Evolutionary conservation across 2,888 invertebrate genomes (phyloP), one percentile per base, ranked within the genome.

Genomic region (Deilephila porcellus): DNA sequence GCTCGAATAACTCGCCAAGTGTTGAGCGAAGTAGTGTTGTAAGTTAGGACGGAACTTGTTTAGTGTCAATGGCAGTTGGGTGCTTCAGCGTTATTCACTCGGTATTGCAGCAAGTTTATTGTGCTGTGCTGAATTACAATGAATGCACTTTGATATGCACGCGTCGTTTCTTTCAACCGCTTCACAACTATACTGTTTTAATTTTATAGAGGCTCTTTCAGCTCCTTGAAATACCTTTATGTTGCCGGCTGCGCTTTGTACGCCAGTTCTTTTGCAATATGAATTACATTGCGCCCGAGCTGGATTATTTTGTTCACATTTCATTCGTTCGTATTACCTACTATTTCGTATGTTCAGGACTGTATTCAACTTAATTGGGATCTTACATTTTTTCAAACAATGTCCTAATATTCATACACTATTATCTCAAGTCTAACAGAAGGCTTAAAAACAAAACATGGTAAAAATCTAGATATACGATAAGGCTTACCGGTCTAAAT

Each of bases 1-100:
- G 79, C 78, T 76, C 80, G 84, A 83, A 85, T 82, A 83, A 86
- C 83, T 85, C 80, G 67, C 76, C 79, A 81, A 83, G 83, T 81
- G 79, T 80, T 79, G 79, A 80, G 80, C 79, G 77, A 79, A 79
- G 80, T 78, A 77, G 78, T 80, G 81, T 81, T 78, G 83, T 79
- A 87, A 86, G 83, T 88, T 86, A 81, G 85, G 81, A 74, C 80
- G 82, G 82, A 86, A 88, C 87, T 89, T 86, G 86, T 83, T 85
- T 83, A 84, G 88, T 88, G 88, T 88, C 89, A 86, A 86, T 88
- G 88, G 83, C 88, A 85, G 83, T 82, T 82, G 80, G 78, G 77
- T 78, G 81, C 80, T 84, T 81, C 81, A 78, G 80, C 79, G 82
- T 83, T 87, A 84, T 86, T 83, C 85, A 85, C 84, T 83, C 78